Base-by-base conservation (phyloP, 2,888 invertebrate genomes). In the Dasypogon diadema region DNA sequence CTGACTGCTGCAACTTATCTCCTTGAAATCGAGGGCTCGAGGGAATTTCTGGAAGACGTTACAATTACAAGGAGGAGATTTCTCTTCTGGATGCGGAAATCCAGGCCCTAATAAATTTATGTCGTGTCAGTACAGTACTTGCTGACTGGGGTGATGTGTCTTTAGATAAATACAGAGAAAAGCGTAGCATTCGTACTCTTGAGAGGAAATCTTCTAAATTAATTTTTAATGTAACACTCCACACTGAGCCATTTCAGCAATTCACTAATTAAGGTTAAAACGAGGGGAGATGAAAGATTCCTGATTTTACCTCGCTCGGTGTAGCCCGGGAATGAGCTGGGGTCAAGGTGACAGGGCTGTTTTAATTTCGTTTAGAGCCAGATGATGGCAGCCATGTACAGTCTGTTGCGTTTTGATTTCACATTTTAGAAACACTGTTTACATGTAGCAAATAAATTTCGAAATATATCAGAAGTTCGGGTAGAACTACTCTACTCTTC, bases 131-230 rank as follows among this genome's bases (percentile, higher is more conserved):
- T 65, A 65, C 24, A 65, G 65, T 65, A 65, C 24, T 65, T 65
- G 46, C 65, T 65, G 65, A 65, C 65, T 65, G 42, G n/a, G 42
- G 65, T 65, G 65, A 65, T 65, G 46, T 46, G 46, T 65, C 18
- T 22, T 48, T 22, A 5, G 65, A 65, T 65, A 65, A 65, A 24
- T 24, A 65, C 18, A 22, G 3, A 21, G 65, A 46, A 65, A 60
- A 37, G 37, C 42, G 18, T 12, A 37, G 18, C 37, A 60, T 60
- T 60, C 37, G 21, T 60, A 10, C 60, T 14, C 58, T 2, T 37
- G 21, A 37, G 60, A 60, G 18, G 18, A 60, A 18, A 21, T 37
- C 37, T 37, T 60, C 60, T 8, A 37, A 60, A 60, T 60, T 34
- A 34, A 60, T 60, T 60, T 60, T 60, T 60, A 60, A 60, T 60